These are phyloP conservation scores for Dicaeum eximium DNA, from an alignment of 2,113 vertebrate genomes.

Conservation along the genomic window DNA sequence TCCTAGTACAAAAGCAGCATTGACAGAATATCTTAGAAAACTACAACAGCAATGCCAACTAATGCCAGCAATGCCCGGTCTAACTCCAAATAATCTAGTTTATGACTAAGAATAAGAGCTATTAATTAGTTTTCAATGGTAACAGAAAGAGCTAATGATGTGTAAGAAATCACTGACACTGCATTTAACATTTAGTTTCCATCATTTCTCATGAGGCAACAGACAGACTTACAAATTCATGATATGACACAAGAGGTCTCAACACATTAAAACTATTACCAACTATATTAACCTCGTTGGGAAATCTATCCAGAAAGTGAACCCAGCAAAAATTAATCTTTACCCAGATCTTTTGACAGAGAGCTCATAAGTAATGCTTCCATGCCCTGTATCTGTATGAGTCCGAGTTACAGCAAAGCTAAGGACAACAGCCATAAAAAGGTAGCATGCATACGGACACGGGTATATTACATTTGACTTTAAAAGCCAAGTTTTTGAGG, in stretches of 20 bases:
- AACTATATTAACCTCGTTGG: fast-evolving
- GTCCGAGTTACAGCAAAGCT: neutral
- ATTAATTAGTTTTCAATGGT: neutral
- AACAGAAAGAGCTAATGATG: neutral
- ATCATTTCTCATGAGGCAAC: neutral
- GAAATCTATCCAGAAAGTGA: neutral
- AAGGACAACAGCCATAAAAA: neutral
- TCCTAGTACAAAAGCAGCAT: neutral
- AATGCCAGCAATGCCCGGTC: too few species aligned
- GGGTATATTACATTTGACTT: neutral
- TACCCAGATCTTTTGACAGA: neutral
- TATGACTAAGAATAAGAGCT: neutral
- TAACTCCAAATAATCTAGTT: too few species aligned
- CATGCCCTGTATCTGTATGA: neutral
- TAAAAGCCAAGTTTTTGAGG: neutral
- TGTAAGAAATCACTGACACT: neutral
- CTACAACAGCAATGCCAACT: neutral
- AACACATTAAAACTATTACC: neutral
- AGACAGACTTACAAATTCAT: neutral
- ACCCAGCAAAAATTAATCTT: neutral
- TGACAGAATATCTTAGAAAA: neutral
- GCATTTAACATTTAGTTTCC: neutral
- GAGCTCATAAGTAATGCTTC: fast-evolving
- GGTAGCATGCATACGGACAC: fast-evolving
- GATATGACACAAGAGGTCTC: neutral